phyloP scores from a whole-genome alignment of 2,113 vertebrate genomes.

The Benitochromis conjunctus region DNA sequence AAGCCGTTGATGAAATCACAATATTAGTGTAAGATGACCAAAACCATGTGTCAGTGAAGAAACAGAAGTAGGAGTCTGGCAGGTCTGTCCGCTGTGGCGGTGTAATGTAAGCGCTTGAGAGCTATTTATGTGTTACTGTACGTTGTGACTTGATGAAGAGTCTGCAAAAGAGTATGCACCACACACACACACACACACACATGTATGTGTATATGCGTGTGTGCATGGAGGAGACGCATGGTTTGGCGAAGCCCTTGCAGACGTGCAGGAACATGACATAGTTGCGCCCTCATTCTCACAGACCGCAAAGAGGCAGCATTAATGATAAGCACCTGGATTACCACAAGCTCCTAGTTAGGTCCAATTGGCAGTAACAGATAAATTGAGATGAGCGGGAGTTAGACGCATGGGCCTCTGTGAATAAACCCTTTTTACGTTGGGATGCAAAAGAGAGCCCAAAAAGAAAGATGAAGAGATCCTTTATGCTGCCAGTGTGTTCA shows the following conservation, averaged over 20 bases:
- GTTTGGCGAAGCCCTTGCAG: constrained; percentile 30
- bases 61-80: not conserved
- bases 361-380: constrained; percentile 68
- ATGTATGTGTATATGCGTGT: constrained; percentile 5
- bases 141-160: constrained; percentile 9
- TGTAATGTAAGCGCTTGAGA: not conserved
- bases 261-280: constrained; percentile 60
- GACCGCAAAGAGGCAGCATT: constrained; percentile 57
- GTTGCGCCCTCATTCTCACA: constrained; percentile 48
- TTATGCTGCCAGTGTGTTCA: constrained; percentile 63
- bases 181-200: not conserved
- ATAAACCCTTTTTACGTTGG: constrained; percentile 64
- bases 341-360: constrained; percentile 67
- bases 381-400: constrained; percentile 59
- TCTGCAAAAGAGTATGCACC: not conserved
- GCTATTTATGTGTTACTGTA: not conserved
- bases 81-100: not conserved
- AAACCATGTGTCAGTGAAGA: constrained; percentile 4
- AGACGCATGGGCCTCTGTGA: constrained; percentile 43
- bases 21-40: constrained; percentile 43
- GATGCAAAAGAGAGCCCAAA: constrained; percentile 33
- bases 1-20: constrained; percentile 31
- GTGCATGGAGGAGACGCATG: constrained; percentile 9
- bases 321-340: constrained; percentile 75
- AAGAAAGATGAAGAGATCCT: constrained; percentile 64